Base-by-base conservation (phyloP, 2,113 vertebrate genomes). In the Dascyllus trimaculatus region DNA sequence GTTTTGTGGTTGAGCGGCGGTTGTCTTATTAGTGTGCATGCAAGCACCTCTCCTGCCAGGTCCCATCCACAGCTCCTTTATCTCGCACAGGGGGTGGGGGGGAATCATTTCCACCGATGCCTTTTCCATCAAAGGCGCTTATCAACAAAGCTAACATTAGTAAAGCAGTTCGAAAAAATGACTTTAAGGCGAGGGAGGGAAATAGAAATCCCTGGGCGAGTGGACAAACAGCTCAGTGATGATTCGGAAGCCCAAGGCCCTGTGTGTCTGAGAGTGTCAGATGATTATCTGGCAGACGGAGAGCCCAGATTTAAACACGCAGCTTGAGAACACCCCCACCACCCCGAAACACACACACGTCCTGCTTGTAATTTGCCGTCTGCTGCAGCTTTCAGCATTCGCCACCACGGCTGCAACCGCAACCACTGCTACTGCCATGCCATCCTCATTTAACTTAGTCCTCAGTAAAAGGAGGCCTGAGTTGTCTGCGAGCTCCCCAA, bases 131-230 rank as follows among this genome's bases (percentile, higher is more conserved):
- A 84, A 85, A 84, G 76, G 70, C 26, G 22, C 73, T 90, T 90
- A 90, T 86, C 84, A 58, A 75, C 87, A 78, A 87, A 89, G 74
- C 88, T 74, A 92, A 88, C 90, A 88, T 90, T 86, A 90, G 89
- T 85, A 82, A 86, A 91, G 67, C 86, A 74, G 79, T 72, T 80
- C 49, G 51, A 74, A 80, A 67, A 78, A 87, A 86, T 60, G 52
- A 78, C 82, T 78, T 60, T 71, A 61, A 82, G 69, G 64, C 38
- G 5, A 79, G 70, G 51, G 51, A 72, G 59, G 48, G 64, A 59
- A 79, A 82, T 53, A 79, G 75, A 80, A 84, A 88, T 81, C 74
- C 67, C 85, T 59, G 56, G 48, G 58, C 14, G 38, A 75, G 78
- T 75, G 82, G 86, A 85, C 77, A 80, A 82, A 77, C 65, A 70